Base-by-base conservation (phyloP, 2,113 vertebrate species). In the Peromyscus leucopus region DNA sequence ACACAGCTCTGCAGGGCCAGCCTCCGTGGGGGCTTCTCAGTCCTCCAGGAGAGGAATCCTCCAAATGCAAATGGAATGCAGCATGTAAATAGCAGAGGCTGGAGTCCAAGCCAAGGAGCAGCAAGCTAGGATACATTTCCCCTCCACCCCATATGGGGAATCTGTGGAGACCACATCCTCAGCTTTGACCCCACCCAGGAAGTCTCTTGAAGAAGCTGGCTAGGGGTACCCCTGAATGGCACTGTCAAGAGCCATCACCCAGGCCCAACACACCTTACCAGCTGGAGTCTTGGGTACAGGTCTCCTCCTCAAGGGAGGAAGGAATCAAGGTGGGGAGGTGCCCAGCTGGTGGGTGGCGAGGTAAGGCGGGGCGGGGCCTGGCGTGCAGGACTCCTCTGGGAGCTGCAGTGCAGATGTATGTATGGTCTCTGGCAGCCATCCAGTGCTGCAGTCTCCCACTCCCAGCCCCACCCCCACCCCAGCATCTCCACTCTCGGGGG, bases 401-500 rank as follows among this genome's bases (percentile, higher is more conserved):
- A 88, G 80, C 95, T 72, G 96, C 97, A 97, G 79, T 98, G 93
- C 94, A 72, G 95, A 92, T 26, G 36, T 12, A 57, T 48, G 39
- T 17, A 55, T 16, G 6, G 36, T 28, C 0, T 3, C 57, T 89
- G 93, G 96, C 87, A 22, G 87, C 48, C 5, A 0, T 33, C 86
- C 94, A 93, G 16, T 36, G 26, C 96, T 55, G 94, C 96, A 85
- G 91, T 78, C 55, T 19, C 84, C 39, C 46, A 74, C 48, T 22
- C 84, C 46, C 57, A 8, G 28, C 69, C 57, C 74, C 2, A 0
- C 12, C 74, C 86, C 61, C 69, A 59, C 7, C 42, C 59, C 31
- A 48, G 72, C 48, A 46, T 7, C 84, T 26, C 19, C 13, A 84
- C 48, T 69, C 63, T 46, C 46, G 61, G 2, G 48, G 39, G 46